Base-by-base conservation (phyloP, 2,113 vertebrate genomes). In the Ctenomys sociabilis region DNA sequence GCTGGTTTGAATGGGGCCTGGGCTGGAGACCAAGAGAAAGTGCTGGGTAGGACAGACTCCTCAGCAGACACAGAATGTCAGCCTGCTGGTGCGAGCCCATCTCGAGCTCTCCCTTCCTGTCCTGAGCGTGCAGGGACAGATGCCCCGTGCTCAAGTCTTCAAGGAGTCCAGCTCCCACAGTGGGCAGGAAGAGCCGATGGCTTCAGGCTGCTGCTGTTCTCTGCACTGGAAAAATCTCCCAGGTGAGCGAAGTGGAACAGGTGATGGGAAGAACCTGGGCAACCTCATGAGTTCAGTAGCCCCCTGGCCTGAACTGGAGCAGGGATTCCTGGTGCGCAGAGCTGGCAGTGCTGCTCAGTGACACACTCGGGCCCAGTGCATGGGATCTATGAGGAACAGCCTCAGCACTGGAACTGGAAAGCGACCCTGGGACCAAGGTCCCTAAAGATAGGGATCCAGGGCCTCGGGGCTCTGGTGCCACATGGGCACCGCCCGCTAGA, bases 191-290 rank as follows among this genome's bases (percentile, higher is more conserved):
- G 49, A 49, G 3, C 49, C 49, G 7, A 4, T 49, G 49, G 49
- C 49, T 49, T 45, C 43, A 1, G n/a, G 68, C 73, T 66, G 80
- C 85, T 32, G 30, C 57, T 13, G 66, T 30, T 52, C 83, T 59
- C 45, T n/a, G 70, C 26, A 61, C 91, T 61, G 70, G 78, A 81
- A 80, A 89, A 92, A 17, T 66, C 91, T 37, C 32, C 3, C 26
- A 73, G 61, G 73, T 19, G 32, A 85, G 78, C 37, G 57, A 84
- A 91, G 40, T 82, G 7, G 35, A 86, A 52, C 37, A 64, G 28
- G 24, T 13, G 57, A 43, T n/a, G 35, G 54, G 35, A 5, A 28
- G 91, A n/a, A 32, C 17, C 52, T 57, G 57, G 32, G 12, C 16
- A 35, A 59, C 64, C 54, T 85, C 13, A 26, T 13, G 54, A 28